Percentiles rank a stretch among this genome's conserved stretches.
Conservation (phyloP, 2,888 invertebrate genomes). For the Leptopilina drosophilae region DNA sequence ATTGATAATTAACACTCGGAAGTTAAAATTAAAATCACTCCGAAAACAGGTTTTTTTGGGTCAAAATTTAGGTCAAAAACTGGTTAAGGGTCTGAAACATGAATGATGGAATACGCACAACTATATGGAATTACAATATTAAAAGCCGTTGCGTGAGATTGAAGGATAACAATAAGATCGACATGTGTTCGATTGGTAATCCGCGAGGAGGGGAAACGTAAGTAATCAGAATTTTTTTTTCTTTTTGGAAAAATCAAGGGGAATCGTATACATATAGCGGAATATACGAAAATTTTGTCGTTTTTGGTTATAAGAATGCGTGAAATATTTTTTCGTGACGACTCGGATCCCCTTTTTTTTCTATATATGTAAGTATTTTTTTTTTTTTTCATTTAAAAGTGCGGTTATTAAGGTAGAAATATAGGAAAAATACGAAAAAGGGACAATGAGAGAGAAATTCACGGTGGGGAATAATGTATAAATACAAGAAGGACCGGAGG, state of each 20-base stretch:
- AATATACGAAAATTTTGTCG: constrained; percentile 4
- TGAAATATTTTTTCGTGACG: constrained; percentile 1
- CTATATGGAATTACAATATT: not conserved
- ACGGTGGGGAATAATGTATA: constrained; percentile 42
- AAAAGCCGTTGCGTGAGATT: constrained; percentile 49
- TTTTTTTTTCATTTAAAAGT: constrained; percentile 42
- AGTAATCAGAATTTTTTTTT: constrained; percentile 3
- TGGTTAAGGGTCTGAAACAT: too few species aligned
- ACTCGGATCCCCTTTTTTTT: not conserved
- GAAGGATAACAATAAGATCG: constrained; percentile 52
- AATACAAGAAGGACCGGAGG: constrained; percentile 52
- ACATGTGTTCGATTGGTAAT: constrained; percentile 58
- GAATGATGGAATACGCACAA: too few species aligned
- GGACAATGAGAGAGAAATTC: constrained; percentile 46
- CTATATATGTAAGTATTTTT: too few species aligned
- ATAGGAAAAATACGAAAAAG: constrained; percentile 47
- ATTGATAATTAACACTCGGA: too few species aligned
- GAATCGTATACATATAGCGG: too few species aligned
- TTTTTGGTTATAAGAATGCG: not conserved
- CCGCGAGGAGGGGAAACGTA: constrained; percentile 46
- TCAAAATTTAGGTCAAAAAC: too few species aligned
- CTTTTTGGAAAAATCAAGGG: constrained; percentile 11
- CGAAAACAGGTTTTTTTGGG: too few species aligned
- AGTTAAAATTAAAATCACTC: too few species aligned
- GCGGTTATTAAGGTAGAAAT: constrained; percentile 57